Conservation (phyloP, 2,113 vertebrate genomes). For the Puffinus mauretanicus region DNA sequence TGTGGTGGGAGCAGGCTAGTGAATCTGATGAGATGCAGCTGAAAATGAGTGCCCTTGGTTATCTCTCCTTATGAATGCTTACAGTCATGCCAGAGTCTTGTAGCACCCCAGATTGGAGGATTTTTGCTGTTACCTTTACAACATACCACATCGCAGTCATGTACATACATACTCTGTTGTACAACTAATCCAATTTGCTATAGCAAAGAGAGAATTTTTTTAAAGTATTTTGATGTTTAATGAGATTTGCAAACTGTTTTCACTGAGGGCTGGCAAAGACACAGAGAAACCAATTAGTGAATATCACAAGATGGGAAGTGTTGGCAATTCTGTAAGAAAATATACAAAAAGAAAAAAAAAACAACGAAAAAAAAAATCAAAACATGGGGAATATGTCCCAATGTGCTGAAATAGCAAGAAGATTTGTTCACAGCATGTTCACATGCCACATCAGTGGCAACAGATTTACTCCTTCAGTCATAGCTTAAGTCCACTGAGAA, state of each 20-base stretch:
- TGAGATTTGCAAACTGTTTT: not conserved
- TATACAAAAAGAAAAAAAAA: no score
- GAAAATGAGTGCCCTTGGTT: not conserved
- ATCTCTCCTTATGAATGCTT: not conserved
- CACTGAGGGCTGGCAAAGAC: not conserved
- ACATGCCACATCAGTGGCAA: not conserved
- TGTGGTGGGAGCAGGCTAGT: not conserved
- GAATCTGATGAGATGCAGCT: not conserved
- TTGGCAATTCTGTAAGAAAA: not conserved
- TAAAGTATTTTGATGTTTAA: not conserved
- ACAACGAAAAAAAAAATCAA: accelerated
- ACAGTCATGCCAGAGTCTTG: not conserved
- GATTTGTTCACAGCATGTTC: not conserved
- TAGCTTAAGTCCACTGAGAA: not conserved
- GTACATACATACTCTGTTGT: not conserved
- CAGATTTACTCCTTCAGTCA: not conserved
- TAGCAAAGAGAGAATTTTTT: not conserved
- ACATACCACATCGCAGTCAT: not conserved
- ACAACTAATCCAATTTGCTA: not conserved
- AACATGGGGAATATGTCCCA: not conserved
- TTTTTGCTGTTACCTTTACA: not conserved
- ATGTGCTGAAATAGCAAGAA: not conserved
- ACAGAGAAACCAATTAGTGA: not conserved
- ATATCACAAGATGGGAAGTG: not conserved
- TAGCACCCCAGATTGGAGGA: not conserved